phyloP scores from a whole-genome alignment of 1,140 invertebrate species.

The Apis dorsata region DNA sequence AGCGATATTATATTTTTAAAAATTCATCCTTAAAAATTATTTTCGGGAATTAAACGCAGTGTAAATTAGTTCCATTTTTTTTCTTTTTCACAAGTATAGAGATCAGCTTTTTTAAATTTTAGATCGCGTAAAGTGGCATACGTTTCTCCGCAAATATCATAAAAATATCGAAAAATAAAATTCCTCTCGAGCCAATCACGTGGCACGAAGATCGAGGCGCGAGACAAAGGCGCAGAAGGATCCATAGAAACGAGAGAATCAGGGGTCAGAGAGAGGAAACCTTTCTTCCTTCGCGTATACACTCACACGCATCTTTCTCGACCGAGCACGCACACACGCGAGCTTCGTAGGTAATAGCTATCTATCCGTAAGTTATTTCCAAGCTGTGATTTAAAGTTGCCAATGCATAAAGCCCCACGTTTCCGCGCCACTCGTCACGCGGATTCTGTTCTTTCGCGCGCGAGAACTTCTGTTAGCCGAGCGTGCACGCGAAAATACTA shows the following conservation, averaged over 20 bases:
- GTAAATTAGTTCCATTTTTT: background rate
- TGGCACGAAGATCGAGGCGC: background rate
- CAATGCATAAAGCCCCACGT: constrained; percentile 58
- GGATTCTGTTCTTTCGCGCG: background rate
- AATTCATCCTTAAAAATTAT: too few species aligned
- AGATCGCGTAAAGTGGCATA: too few species aligned
- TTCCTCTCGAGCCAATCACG: background rate
- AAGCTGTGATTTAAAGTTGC: constrained; percentile 65
- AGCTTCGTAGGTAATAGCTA: constrained; percentile 62
- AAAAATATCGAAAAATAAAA: background rate
- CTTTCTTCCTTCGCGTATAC: background rate
- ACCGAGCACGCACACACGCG: constrained; percentile 48
- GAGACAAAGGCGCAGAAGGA: constrained; percentile 31
- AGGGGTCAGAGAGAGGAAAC: constrained; percentile 53
- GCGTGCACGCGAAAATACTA: constrained; percentile 39
- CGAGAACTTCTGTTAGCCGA: constrained; percentile 27
- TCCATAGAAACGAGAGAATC: constrained; percentile 38
- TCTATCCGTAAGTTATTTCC: constrained; percentile 67
- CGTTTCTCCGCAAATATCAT: too few species aligned
- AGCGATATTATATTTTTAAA: background rate
- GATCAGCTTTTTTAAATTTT: too few species aligned
- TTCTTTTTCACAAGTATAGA: too few species aligned
- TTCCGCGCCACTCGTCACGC: constrained; percentile 11
- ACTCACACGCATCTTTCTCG: constrained; percentile 13
- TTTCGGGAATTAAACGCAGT: too few species aligned